Conservation (phyloP, 1,140 invertebrate genomes). For the Caenorhabditis brenneri region DNA sequence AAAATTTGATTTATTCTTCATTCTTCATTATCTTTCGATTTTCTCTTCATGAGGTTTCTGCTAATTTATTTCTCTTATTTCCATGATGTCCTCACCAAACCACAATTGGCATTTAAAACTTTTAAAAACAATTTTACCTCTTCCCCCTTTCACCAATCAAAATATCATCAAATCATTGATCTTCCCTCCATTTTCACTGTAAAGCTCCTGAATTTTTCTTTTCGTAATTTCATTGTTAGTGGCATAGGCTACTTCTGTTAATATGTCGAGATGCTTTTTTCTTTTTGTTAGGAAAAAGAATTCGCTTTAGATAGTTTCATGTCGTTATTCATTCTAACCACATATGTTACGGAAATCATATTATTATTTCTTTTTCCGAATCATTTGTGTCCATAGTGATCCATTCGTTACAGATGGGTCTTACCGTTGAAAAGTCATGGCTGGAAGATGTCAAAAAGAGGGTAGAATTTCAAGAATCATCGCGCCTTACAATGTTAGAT, state of each 20-base stretch:
- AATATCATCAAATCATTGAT: slow-evolving; percentile 19
- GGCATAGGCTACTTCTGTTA: neutral
- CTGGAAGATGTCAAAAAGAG: slow-evolving; percentile 12
- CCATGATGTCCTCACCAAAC: neutral
- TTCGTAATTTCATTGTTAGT: neutral
- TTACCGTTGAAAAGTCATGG: neutral
- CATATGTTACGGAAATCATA: neutral
- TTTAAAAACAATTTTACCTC: neutral
- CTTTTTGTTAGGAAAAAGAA: neutral
- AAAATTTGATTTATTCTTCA: neutral
- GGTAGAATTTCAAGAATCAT: slow-evolving; percentile 22
- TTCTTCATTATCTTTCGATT: neutral
- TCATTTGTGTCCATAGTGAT: neutral
- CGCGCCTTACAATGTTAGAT: neutral
- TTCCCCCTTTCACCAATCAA: neutral
- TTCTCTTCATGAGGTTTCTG: neutral
- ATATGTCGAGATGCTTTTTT: neutral
- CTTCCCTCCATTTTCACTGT: neutral
- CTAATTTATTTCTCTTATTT: neutral
- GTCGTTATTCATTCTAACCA: neutral
- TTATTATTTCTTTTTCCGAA: neutral
- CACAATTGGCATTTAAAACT: neutral
- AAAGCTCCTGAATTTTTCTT: neutral
- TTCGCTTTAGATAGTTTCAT: neutral
- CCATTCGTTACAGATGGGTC: neutral